phyloP scores from a whole-genome alignment of 2,888 invertebrate genomes.

The Serrognathus titanus region DNA sequence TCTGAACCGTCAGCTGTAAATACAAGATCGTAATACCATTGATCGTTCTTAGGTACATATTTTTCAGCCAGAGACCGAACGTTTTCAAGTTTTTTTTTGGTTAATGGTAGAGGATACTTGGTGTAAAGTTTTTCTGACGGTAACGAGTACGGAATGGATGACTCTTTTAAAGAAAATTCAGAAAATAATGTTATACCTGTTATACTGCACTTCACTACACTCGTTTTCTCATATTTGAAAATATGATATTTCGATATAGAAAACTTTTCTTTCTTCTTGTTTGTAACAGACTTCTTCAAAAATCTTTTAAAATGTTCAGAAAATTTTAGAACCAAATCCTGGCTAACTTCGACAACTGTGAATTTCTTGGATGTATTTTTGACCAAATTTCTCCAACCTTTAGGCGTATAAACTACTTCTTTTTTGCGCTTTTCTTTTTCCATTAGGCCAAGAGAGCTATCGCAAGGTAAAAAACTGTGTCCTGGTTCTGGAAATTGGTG shows the following conservation, averaged over 20 bases:
- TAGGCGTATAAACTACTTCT: conserved; percentile 12
- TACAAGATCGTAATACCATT: too few species aligned
- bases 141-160: conserved; percentile 4
- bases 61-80: too few species aligned
- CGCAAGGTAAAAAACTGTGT: conserved; percentile 20
- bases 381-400: conserved; percentile 7
- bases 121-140: conserved; percentile 1
- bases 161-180: conserved; percentile 6
- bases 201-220: conserved; percentile 7
- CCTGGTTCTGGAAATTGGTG: conserved; percentile 21
- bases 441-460: conserved; percentile 17
- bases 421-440: conserved; percentile 16
- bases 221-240: conserved; percentile 9
- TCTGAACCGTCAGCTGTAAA: too few species aligned
- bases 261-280: neutral
- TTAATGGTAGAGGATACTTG: conserved; percentile 1
- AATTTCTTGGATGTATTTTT: conserved; percentile 9
- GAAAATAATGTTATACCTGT: conserved; percentile 2
- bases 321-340: too few species aligned
- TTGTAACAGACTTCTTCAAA: conserved; percentile 1
- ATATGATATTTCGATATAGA: neutral
- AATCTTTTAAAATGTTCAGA: too few species aligned
- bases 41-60: too few species aligned
- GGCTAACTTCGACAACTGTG: conserved; percentile 5
- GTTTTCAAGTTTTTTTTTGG: neutral